phyloP scores from a whole-genome alignment of 2,888 invertebrate genomes.

The Leptothorax acervorum region DNA sequence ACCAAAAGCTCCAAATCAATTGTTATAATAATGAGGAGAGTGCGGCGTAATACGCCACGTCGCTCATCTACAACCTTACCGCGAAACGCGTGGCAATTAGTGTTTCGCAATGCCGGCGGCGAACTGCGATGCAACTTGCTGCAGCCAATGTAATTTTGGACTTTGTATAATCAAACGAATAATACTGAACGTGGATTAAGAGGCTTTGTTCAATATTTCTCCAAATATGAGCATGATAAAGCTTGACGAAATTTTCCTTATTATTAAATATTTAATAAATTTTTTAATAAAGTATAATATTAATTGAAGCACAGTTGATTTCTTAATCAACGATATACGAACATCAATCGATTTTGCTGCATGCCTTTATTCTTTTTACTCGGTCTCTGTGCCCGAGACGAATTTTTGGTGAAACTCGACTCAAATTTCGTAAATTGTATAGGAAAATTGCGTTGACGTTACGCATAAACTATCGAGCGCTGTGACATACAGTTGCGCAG shows the following conservation, averaged over 20 bases:
- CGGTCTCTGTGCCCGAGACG: neutral
- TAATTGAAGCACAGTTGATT: neutral
- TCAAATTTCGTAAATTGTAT: neutral
- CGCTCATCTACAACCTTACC: neutral
- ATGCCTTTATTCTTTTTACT: neutral
- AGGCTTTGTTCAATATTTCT: neutral
- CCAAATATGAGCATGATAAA: neutral
- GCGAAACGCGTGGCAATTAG: constrained; percentile 29
- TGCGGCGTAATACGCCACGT: neutral
- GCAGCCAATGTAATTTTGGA: neutral
- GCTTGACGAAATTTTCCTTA: neutral
- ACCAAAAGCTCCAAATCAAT: constrained; percentile 26
- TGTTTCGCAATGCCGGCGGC: neutral
- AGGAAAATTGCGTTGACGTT: neutral
- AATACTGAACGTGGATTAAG: neutral
- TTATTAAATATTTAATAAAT: too few relatives aligned
- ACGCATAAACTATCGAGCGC: constrained; percentile 19
- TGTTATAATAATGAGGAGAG: constrained; percentile 19
- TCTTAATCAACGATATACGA: neutral
- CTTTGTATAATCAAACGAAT: constrained; percentile 1
- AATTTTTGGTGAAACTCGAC: neutral
- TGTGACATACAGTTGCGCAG: constrained; percentile 21
- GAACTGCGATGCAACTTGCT: neutral
- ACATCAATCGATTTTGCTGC: neutral
- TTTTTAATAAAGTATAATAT: too few relatives aligned